Evolutionary conservation across 2,797 vertebrate genomes (phyloP).

Genomic region (Ataeniobius toweri): DNA sequence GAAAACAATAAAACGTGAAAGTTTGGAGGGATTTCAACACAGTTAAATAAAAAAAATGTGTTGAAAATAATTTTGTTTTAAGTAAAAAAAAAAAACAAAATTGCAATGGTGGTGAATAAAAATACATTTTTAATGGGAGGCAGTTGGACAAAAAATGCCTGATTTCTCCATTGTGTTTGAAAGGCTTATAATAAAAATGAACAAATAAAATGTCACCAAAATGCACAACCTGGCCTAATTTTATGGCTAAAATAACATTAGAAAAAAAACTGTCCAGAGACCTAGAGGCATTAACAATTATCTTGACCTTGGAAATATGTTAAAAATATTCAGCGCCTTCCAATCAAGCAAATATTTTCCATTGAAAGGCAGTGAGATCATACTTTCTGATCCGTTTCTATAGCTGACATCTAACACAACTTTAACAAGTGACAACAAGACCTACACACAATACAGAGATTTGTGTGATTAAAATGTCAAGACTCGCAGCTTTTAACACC

Average conservation of each 20-base stretch:
- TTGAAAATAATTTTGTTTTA: too few species aligned
- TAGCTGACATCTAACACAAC: background rate
- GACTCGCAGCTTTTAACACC: constrained; percentile 11
- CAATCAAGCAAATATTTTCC: background rate
- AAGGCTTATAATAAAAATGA: background rate
- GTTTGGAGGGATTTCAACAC: too few species aligned
- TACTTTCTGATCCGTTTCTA: background rate
- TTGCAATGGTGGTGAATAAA: background rate
- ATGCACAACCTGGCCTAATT: background rate
- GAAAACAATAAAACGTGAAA: background rate
- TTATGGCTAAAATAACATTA: background rate
- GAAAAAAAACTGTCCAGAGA: background rate
- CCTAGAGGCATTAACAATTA: background rate
- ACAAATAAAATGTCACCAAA: background rate
- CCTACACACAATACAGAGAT: background rate
- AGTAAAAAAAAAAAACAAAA: background rate
- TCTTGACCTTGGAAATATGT: constrained; percentile 36
- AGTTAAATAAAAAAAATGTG: too few species aligned
- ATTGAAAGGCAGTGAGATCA: constrained; percentile 1
- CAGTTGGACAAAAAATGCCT: background rate
- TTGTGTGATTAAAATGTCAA: constrained; percentile 4
- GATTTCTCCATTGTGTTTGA: too few species aligned
- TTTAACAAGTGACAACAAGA: constrained; percentile 10
- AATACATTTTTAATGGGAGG: background rate
- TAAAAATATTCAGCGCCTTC: constrained; percentile 15